phyloP scores from a whole-genome alignment of 2,888 invertebrate genomes.

The Cephalotes varians region DNA sequence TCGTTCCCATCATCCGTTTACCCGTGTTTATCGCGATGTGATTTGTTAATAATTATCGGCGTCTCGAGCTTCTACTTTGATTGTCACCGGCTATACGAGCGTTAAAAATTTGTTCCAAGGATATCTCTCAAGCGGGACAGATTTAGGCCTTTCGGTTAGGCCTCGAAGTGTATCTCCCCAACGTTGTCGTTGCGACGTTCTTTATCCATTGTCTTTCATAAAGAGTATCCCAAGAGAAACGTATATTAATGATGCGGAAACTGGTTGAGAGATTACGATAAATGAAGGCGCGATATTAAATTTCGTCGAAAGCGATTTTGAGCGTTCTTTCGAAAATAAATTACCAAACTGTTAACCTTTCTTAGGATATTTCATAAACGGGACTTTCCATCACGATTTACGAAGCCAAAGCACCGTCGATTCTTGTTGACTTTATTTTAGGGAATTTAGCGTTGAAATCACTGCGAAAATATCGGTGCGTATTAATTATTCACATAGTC shows the following conservation, averaged over 20 bases:
- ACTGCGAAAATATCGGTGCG: slow-evolving; percentile 23
- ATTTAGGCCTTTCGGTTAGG: slow-evolving; percentile 45
- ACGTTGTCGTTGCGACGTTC: slow-evolving; percentile 10
- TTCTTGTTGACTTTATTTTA: slow-evolving; percentile 5
- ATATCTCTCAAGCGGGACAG: slow-evolving; percentile 3
- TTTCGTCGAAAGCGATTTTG: background rate
- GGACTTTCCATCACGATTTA: background rate
- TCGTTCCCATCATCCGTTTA: background rate
- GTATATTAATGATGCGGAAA: background rate
- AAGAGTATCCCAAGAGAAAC: background rate
- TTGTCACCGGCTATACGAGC: slow-evolving; percentile 46
- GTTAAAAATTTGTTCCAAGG: slow-evolving; percentile 29
- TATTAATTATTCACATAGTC: slow-evolving; percentile 29
- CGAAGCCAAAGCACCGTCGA: background rate
- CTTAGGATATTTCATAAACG: background rate
- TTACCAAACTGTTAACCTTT: background rate
- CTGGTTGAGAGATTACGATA: slow-evolving; percentile 11
- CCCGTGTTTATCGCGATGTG: background rate
- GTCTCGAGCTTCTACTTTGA: slow-evolving; percentile 35
- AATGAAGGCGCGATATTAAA: slow-evolving; percentile 21
- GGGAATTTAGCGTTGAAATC: slow-evolving; percentile 5
- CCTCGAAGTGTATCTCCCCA: slow-evolving; percentile 6
- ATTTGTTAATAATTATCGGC: slow-evolving; percentile 7
- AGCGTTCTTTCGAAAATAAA: background rate
- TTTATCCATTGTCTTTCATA: background rate